These are phyloP conservation scores for Drosophila neonasuta DNA, from an alignment of 2,888 invertebrate genomes.

Conservation along the genomic window DNA sequence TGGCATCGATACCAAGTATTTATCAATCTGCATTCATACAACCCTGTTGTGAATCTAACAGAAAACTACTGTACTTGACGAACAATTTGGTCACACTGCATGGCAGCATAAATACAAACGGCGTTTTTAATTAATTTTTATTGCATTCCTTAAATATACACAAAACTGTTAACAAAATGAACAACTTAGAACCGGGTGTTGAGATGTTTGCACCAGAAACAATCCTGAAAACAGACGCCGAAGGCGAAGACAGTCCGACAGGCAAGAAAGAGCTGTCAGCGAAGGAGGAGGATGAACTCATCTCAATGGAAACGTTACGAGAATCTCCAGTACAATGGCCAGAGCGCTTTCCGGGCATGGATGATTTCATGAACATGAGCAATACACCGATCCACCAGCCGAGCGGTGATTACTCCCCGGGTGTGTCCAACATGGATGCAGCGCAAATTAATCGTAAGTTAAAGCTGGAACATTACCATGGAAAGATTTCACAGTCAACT, in stretches of 20 bases:
- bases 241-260: constrained; percentile 1
- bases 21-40: background rate
- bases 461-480: too few relatives aligned
- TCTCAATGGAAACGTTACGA: constrained; percentile 94
- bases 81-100: constrained; percentile 41
- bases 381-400: constrained; percentile 83
- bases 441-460: constrained; percentile 89
- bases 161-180: constrained; percentile 28
- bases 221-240: constrained; percentile 50
- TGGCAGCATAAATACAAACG: constrained; percentile 42
- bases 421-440: constrained; percentile 88
- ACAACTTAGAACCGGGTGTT: constrained; percentile 37
- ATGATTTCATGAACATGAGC: constrained; percentile 90
- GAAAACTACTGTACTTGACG: constrained; percentile 25
- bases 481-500: too few relatives aligned
- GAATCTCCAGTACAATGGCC: constrained; percentile 98
- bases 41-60: background rate
- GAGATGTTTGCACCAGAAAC: constrained; percentile 55
- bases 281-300: constrained; percentile 85
- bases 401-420: constrained; percentile 87
- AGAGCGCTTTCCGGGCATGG: constrained; percentile 96
- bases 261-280: constrained; percentile 8
- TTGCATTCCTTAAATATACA: constrained; percentile 13
- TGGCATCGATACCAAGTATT: too few relatives aligned
- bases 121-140: constrained; percentile 31